Evolutionary conservation across 2,888 invertebrate species (phyloP).

Genomic region (Gastrophysa polygoni): DNA sequence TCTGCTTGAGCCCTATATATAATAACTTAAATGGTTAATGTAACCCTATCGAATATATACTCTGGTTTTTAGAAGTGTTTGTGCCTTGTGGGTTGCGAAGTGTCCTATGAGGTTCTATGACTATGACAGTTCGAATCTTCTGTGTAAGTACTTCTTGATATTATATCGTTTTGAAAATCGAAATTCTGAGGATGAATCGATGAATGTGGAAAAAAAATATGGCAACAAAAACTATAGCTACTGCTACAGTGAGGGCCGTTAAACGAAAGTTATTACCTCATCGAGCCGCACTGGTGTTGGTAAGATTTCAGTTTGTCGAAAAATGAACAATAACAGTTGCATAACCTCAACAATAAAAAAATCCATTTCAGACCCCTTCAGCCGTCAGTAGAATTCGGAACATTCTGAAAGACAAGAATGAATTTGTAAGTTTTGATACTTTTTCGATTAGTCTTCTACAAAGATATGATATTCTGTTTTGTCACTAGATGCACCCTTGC

Average conservation of each 20-base stretch:
- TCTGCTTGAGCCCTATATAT: too few species aligned
- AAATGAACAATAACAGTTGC: conserved; percentile 28
- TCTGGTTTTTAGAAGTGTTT: too few species aligned
- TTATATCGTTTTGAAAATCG: not conserved
- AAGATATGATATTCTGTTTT: too few species aligned
- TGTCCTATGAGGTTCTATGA: too few species aligned
- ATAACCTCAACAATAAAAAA: conserved; percentile 38
- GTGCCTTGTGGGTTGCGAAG: too few species aligned
- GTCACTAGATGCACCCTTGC: too few species aligned
- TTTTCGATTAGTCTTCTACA: too few species aligned
- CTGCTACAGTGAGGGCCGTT: conserved; percentile 88
- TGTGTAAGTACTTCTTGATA: too few species aligned
- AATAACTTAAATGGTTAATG: too few species aligned
- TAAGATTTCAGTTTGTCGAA: conserved; percentile 37
- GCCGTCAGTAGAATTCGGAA: conserved; percentile 86
- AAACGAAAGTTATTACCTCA: conserved; percentile 81
- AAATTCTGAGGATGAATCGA: not conserved
- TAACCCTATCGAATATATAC: too few species aligned
- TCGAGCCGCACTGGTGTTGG: conserved; percentile 81
- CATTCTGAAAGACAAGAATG: conserved; percentile 76
- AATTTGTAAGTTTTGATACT: conserved; percentile 67
- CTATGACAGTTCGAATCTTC: too few species aligned
- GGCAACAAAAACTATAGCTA: conserved; percentile 80
- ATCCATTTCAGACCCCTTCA: conserved; percentile 70
- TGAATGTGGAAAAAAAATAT: conserved; percentile 56